Evolutionary conservation across 2,888 invertebrate genomes (phyloP).

Genomic region (Nesidiocoris tenuis): DNA sequence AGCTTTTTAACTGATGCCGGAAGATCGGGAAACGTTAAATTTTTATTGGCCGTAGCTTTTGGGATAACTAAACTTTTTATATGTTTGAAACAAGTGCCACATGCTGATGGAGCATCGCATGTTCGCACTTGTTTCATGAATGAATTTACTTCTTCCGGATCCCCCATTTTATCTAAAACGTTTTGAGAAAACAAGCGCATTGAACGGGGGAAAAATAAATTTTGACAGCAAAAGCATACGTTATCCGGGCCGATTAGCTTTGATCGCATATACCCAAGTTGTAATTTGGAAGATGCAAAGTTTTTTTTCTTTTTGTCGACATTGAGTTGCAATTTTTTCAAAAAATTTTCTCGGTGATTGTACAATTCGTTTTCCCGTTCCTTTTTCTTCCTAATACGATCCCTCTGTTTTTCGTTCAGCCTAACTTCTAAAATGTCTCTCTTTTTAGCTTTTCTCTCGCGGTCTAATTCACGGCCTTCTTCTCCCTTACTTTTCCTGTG

Average conservation of each 20-base stretch:
- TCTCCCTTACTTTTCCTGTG: not conserved
- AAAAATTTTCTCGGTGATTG: not conserved
- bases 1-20: constrained; percentile 18
- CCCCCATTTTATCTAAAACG: no score
- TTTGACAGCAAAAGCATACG: constrained; percentile 1
- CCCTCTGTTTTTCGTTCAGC: not conserved
- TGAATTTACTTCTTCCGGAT: not conserved
- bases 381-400: not conserved
- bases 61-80: not conserved
- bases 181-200: no score
- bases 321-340: not conserved
- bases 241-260: constrained; percentile 1
- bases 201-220: not conserved
- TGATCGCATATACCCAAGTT: not conserved
- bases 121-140: not conserved
- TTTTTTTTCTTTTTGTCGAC: not conserved
- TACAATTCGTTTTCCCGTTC: constrained; percentile 1
- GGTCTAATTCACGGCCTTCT: not conserved
- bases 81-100: not conserved
- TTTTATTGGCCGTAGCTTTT: constrained; percentile 3
- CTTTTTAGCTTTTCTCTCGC: not conserved
- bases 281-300: not conserved
- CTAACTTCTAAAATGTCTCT: not conserved
- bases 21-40: constrained; percentile 22
- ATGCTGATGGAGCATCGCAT: not conserved